Evolutionary conservation across 2,113 vertebrate species (phyloP).

Genomic region (Addax nasomaculatus): DNA sequence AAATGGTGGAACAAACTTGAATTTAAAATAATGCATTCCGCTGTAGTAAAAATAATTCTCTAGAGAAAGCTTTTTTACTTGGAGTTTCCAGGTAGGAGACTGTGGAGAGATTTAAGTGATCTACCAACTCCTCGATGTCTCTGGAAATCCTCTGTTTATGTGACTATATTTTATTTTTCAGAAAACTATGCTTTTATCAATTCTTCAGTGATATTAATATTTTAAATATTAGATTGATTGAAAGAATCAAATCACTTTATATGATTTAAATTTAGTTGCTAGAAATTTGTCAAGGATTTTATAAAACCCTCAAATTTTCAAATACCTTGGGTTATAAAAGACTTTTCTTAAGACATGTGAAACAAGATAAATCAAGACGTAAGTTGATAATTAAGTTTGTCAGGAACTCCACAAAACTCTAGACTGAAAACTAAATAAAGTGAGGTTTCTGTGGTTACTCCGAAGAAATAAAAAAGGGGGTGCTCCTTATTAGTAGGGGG

Average conservation of each 20-base stretch:
- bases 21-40: not conserved
- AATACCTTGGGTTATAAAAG: not conserved
- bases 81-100: not conserved
- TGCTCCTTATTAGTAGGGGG: not conserved
- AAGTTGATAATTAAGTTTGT: not conserved
- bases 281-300: not conserved
- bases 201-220: not conserved
- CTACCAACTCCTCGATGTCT: accelerated
- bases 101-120: not conserved
- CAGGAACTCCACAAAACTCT: not conserved
- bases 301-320: not conserved
- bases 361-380: not conserved
- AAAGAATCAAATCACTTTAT: not conserved
- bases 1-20: not conserved
- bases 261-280: not conserved
- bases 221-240: not conserved
- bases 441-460: not conserved
- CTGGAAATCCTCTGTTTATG: not conserved
- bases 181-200: not conserved
- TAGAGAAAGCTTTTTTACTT: not conserved
- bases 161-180: not conserved
- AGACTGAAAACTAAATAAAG: not conserved
- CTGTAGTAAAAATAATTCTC: not conserved
- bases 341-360: not conserved
- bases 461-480: not conserved